Evolutionary conservation across 2,888 invertebrate species (phyloP).

Genomic region (Leucozona laternaria): DNA sequence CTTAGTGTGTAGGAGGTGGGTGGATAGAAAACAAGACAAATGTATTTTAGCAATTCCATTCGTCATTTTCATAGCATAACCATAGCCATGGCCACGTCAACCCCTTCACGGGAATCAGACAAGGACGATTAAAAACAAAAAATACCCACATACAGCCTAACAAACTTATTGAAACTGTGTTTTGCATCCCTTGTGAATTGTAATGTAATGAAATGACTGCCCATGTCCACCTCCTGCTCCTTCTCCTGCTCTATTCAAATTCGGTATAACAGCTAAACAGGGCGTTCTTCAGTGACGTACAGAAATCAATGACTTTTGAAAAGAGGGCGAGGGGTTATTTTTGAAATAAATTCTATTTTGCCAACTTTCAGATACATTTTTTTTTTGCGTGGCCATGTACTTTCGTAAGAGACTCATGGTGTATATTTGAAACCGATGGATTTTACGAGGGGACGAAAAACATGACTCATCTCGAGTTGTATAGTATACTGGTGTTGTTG

Average conservation of each 20-base stretch:
- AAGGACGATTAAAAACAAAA: constrained; percentile 7
- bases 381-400: neutral
- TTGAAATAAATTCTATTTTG: constrained; percentile 21
- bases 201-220: constrained; percentile 23
- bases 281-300: neutral
- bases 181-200: constrained; percentile 41
- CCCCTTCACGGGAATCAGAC: constrained; percentile 19
- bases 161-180: constrained; percentile 20
- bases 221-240: constrained; percentile 20
- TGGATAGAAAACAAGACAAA: neutral
- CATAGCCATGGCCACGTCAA: constrained; percentile 12
- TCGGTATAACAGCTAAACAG: constrained; percentile 37
- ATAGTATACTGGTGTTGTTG: neutral
- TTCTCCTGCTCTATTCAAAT: constrained; percentile 1
- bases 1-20: neutral
- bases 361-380: constrained; percentile 18
- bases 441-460: constrained; percentile 28
- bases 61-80: constrained; percentile 24
- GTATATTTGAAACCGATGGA: constrained; percentile 8
- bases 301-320: constrained; percentile 37
- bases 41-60: constrained; percentile 23
- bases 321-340: neutral
- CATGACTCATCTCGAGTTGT: constrained; percentile 33
- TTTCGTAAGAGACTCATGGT: neutral
- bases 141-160: neutral